Evolutionary conservation across 1,140 invertebrate genomes (phyloP).

Genomic region (Homalodisca vitripennis): DNA sequence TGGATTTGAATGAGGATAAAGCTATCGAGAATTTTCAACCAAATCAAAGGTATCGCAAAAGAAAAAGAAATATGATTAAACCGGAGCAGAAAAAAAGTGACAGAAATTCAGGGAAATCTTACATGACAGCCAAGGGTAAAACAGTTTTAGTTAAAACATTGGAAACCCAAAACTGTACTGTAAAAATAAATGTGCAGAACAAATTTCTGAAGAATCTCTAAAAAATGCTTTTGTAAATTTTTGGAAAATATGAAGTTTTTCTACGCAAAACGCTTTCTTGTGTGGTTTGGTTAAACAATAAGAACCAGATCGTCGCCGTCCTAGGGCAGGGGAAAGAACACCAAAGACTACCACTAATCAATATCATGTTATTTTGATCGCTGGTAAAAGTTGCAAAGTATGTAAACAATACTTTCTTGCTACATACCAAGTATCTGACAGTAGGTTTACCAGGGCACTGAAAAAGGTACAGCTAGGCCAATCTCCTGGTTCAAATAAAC

Average conservation of each 20-base stretch:
- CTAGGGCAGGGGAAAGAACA: not conserved
- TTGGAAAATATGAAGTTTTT: not conserved
- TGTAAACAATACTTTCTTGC: slow-evolving; percentile 35
- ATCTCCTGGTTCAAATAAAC: slow-evolving; percentile 27
- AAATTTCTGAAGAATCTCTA: not conserved
- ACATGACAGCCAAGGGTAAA: not conserved
- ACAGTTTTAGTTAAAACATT: not conserved
- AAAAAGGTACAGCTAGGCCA: slow-evolving; percentile 25
- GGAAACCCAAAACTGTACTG: not conserved
- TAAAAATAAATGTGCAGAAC: not conserved
- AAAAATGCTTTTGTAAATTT: not conserved
- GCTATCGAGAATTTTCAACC: not conserved
- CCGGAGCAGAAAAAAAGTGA: not conserved
- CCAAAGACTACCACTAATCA: not conserved
- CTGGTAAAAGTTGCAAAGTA: slow-evolving; percentile 1
- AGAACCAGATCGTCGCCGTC: not conserved
- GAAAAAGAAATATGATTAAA: not conserved
- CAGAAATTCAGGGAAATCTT: not conserved
- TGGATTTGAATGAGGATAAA: not conserved
- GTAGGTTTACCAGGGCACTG: slow-evolving; percentile 25
- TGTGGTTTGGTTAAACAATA: not conserved
- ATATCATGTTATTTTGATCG: not conserved
- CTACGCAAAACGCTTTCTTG: not conserved
- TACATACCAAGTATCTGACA: slow-evolving; percentile 33
- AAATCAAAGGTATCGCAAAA: not conserved